A percentile compares a stretch with the other conserved stretches of the same genome.
Evolutionary conservation across 2,888 invertebrate species (phyloP).

Genomic region (Microplitis deprimator): DNA sequence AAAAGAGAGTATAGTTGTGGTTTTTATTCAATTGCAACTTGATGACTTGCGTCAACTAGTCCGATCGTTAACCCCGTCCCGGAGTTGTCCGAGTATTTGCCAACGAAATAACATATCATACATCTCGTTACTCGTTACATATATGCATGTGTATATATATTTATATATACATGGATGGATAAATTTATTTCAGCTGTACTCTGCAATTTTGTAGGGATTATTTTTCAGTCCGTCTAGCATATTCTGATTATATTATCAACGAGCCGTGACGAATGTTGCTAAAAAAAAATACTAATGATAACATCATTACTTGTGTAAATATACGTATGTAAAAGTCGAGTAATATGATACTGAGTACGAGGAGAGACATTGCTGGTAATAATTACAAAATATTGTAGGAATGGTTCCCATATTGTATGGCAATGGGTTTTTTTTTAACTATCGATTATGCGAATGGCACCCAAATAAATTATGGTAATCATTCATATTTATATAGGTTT

Average conservation of each 20-base stretch:
- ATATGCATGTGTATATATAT: constrained; percentile 16
- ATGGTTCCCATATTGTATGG: no score
- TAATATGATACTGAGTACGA: background rate
- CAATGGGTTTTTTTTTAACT: no score
- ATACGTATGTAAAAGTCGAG: background rate
- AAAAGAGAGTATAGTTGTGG: background rate
- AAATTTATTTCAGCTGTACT: constrained; percentile 5
- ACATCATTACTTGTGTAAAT: no score
- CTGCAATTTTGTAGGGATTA: constrained; percentile 36
- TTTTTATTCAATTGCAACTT: constrained; percentile 35
- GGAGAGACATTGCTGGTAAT: no score
- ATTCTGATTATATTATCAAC: constrained; percentile 3
- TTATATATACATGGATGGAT: constrained; percentile 12
- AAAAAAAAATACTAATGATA: constrained; percentile 7
- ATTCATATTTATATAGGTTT: no score
- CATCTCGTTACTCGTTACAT: background rate
- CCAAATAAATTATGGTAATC: no score
- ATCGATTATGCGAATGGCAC: no score
- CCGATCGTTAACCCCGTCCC: constrained; percentile 44
- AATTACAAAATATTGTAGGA: no score
- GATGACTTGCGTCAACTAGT: constrained; percentile 34
- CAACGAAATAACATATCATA: constrained; percentile 21
- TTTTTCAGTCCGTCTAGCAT: constrained; percentile 26
- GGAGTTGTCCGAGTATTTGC: constrained; percentile 32
- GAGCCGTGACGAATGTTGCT: background rate